Evolutionary conservation across 2,888 invertebrate species (phyloP).

Genomic region (Asteroscopus sphinx): DNA sequence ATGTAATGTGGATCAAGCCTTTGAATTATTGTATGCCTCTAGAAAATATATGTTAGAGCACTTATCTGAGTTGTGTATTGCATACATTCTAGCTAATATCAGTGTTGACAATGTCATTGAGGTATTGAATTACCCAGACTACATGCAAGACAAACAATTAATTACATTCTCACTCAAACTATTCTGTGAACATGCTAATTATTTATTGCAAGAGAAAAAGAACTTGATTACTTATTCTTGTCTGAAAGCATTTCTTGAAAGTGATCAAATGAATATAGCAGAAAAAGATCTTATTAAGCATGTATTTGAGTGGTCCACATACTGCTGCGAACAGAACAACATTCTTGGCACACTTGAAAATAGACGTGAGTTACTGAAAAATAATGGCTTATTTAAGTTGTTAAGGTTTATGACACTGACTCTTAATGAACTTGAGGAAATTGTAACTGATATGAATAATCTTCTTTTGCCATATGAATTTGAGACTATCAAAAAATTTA

Average conservation of each 20-base stretch:
- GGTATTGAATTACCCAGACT: slow-evolving; percentile 90
- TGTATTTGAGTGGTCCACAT: slow-evolving; percentile 88
- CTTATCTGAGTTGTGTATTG: slow-evolving; percentile 85
- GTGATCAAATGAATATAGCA: slow-evolving; percentile 85
- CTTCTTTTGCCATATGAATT: slow-evolving; percentile 75
- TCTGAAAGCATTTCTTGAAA: slow-evolving; percentile 85
- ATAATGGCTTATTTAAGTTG: slow-evolving; percentile 80
- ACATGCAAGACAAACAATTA: slow-evolving; percentile 88
- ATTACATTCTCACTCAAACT: slow-evolving; percentile 87
- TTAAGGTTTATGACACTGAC: slow-evolving; percentile 82
- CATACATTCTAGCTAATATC: slow-evolving; percentile 88
- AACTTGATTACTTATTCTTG: slow-evolving; percentile 85
- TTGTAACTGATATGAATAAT: slow-evolving; percentile 72
- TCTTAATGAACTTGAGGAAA: slow-evolving; percentile 78
- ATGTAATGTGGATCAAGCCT: slow-evolving; percentile 89
- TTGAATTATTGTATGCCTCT: slow-evolving; percentile 91
- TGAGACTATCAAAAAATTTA: slow-evolving; percentile 63
- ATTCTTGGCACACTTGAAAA: slow-evolving; percentile 78
- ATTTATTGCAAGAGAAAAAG: slow-evolving; percentile 86
- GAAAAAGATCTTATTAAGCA: slow-evolving; percentile 88
- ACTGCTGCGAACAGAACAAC: slow-evolving; percentile 84
- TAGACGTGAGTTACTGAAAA: slow-evolving; percentile 79
- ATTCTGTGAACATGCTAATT: slow-evolving; percentile 88
- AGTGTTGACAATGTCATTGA: slow-evolving; percentile 90
- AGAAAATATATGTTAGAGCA: slow-evolving; percentile 91